Evolutionary conservation across 1,140 invertebrate genomes (phyloP), one percentile per base, ranked within the genome.

Genomic region (Ips typographus): DNA sequence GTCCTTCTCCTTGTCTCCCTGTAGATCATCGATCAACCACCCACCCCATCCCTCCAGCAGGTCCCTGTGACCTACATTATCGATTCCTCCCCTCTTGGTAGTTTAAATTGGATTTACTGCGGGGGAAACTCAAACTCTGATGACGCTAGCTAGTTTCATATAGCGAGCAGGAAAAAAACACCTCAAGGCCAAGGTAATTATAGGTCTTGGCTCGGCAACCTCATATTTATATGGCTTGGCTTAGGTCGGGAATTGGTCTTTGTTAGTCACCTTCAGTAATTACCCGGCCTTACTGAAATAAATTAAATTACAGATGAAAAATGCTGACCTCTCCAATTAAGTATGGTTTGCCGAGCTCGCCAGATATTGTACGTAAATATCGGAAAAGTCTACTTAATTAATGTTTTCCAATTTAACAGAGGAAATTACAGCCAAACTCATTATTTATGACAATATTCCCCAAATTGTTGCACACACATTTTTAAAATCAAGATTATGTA

Each of bases 141-240:
- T 49, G 44, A 49, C 44, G 44, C 22, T 22, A 3, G 44, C 44
- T 49, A 49, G 22, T 49, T 49, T 49, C 44, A 49, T 8, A 49
- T 49, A 8, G 22, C 22, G 22, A 22, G 22, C 22, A 22, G 44
- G 44, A 49, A 49, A 49, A 44, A 49, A 49, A 49, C 44, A 49
- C 44, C 44, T 49, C 44, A 49, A 49, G 44, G 44, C 44, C 44
- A 49, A 49, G 44, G 44, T 49, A 49, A 49, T 49, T 49, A 49
- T 49, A 49, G 44, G 44, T 49, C 22, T 49, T 1, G 22, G 44
- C 22, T 49, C 3, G 44, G 44, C 7, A 8, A 8, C 44, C 44
- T 49, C 44, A 49, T 49, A 49, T 49, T 49, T 49, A 49, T 49
- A 49, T 1, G 44, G 44, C 44, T 49, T 49, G 44, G 44, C 44